These are phyloP conservation scores for Escarpia spicata DNA, from an alignment of 2,888 invertebrate genomes.

Conservation along the genomic window DNA sequence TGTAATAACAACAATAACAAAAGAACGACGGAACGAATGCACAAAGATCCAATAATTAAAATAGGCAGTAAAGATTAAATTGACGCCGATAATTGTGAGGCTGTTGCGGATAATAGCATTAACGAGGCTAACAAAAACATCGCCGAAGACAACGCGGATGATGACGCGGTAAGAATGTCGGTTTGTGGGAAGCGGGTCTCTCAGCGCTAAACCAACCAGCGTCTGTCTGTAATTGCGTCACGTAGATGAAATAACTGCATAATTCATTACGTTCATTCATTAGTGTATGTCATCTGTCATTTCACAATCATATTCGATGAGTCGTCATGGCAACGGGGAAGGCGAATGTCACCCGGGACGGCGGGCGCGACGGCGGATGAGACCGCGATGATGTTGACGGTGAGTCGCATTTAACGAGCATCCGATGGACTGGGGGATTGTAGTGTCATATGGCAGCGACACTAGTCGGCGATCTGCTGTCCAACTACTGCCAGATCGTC, in stretches of 20 bases:
- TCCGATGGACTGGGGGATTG: not conserved
- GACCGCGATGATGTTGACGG: not conserved
- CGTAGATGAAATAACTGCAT: constrained; percentile 16
- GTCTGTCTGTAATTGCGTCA: not conserved
- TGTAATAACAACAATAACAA: not conserved
- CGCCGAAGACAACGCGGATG: not conserved
- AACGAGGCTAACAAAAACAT: not conserved
- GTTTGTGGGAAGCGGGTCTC: not conserved
- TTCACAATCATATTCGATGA: not conserved
- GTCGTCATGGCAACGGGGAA: constrained; percentile 16
- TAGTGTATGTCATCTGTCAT: not conserved
- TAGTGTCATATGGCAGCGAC: not conserved
- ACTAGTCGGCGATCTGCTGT: not conserved
- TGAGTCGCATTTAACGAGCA: constrained; percentile 6
- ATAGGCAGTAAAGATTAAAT: not conserved
- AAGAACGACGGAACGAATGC: not conserved
- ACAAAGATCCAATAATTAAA: not conserved
- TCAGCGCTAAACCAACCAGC: not conserved
- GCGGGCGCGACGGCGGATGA: not conserved
- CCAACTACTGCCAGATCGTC: not conserved
- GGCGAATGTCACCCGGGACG: not conserved
- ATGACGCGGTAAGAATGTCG: not conserved
- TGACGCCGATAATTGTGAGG: not conserved
- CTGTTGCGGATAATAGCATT: not conserved
- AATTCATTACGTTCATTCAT: constrained; percentile 16